phyloP scores from a whole-genome alignment of 23 tunicate species.

The Aplidium turbinatum region DNA sequence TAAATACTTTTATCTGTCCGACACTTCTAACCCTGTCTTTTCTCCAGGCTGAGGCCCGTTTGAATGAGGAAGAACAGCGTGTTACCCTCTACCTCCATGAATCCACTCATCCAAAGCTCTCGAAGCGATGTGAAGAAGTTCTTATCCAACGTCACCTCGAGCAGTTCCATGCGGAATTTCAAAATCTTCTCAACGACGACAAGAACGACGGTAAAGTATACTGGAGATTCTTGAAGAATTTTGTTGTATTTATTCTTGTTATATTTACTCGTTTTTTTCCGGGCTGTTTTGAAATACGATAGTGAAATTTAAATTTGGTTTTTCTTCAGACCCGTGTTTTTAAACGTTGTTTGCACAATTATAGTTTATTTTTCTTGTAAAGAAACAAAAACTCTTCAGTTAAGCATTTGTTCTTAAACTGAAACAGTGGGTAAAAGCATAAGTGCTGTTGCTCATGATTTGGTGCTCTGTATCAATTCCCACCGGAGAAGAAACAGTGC shows the following conservation, averaged over 20 bases:
- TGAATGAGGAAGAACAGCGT: slow-evolving; percentile 83
- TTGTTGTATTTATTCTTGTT: too few species aligned
- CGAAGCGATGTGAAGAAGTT: slow-evolving; percentile 83
- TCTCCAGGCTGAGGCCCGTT: slow-evolving; percentile 94
- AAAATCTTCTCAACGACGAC: slow-evolving; percentile 75
- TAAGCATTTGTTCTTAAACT: neutral
- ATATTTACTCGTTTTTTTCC: too few species aligned
- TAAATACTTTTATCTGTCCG: too few species aligned
- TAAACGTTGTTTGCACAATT: too few species aligned
- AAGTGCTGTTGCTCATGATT: too few species aligned
- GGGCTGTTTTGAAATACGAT: too few species aligned
- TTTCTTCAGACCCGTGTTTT: neutral
- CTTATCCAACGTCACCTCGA: slow-evolving; percentile 87
- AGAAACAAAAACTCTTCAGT: neutral
- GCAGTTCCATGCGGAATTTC: slow-evolving; percentile 90
- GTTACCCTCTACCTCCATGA: slow-evolving; percentile 82
- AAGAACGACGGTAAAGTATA: slow-evolving; percentile 93
- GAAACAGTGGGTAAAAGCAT: too few species aligned
- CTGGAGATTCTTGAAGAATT: too few species aligned
- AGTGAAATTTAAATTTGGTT: neutral
- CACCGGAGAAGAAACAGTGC: too few species aligned
- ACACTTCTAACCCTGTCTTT: too few species aligned
- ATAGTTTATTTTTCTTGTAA: too few species aligned
- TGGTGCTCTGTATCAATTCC: too few species aligned
- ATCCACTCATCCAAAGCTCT: slow-evolving; percentile 78